Evolutionary conservation across 1,140 invertebrate genomes (phyloP).

Genomic region (Monomorium pharaonis): DNA sequence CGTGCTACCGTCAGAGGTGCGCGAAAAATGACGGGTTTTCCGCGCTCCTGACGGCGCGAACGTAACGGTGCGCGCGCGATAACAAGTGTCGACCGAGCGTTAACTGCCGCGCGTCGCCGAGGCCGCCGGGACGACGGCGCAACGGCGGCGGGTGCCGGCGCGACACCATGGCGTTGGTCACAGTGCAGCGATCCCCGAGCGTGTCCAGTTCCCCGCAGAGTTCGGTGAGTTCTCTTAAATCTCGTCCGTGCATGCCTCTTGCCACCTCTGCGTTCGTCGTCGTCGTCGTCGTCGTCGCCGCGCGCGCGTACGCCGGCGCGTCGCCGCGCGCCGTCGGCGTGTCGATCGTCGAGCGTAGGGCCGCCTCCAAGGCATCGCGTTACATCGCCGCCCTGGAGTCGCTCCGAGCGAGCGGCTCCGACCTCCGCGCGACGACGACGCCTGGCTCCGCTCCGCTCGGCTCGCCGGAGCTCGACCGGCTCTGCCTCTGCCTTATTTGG

Average conservation of each 20-base stretch:
- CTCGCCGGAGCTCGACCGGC: background rate
- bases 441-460: background rate
- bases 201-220: conserved; percentile 89
- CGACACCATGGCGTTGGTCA: conserved; percentile 88
- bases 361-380: background rate
- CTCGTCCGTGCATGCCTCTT: too few species aligned
- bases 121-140: conserved; percentile 67
- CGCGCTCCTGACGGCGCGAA: conserved; percentile 77
- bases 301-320: background rate
- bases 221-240: conserved; percentile 85
- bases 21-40: conserved; percentile 82
- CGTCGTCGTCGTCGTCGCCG: too few species aligned
- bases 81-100: conserved; percentile 72
- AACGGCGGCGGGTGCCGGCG: conserved; percentile 62
- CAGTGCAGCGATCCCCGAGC: conserved; percentile 89
- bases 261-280: too few species aligned
- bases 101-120: conserved; percentile 30
- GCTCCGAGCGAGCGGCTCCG: background rate
- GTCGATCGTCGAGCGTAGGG: background rate
- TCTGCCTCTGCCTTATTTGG: conserved; percentile 62
- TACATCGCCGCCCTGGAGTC: background rate
- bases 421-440: background rate
- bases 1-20: conserved; percentile 81
- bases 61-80: conserved; percentile 74
- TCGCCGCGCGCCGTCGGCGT: background rate